Percentiles rank a stretch among this genome's conserved stretches.
phyloP scores from a whole-genome alignment of 1,140 invertebrate genomes.

The Ceratitis capitata region DNA sequence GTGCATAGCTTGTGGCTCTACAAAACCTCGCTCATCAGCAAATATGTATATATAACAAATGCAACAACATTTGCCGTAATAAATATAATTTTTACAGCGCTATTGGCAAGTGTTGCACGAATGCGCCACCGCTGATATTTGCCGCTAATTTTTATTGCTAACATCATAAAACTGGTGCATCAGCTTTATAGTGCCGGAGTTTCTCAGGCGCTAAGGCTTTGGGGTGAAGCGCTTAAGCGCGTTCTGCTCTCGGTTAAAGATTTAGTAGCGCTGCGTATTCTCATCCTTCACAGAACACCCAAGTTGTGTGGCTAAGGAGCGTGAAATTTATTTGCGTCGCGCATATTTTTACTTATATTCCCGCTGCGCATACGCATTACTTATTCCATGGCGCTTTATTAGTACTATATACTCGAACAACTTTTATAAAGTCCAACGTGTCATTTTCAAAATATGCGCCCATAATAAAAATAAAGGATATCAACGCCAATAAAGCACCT shows the following conservation, averaged over 20 bases:
- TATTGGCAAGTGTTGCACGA: neutral
- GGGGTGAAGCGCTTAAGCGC: neutral
- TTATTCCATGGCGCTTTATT: no score
- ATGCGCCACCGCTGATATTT: neutral
- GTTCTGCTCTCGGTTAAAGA: neutral
- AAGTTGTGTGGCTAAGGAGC: neutral
- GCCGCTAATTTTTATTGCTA: slow-evolving; percentile 33
- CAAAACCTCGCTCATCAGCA: no score
- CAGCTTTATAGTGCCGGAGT: neutral
- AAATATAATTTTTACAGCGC: slow-evolving; percentile 21
- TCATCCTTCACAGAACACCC: no score
- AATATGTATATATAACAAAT: neutral
- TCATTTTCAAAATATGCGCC: neutral
- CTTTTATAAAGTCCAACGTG: neutral
- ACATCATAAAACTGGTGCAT: neutral
- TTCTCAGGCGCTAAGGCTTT: neutral
- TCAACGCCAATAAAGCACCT: slow-evolving; percentile 47
- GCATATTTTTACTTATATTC: neutral
- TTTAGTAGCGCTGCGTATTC: neutral
- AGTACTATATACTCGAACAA: no score
- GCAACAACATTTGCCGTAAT: neutral
- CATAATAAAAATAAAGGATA: slow-evolving; percentile 27
- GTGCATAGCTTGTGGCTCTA: neutral
- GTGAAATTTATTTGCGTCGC: neutral
- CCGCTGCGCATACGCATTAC: no score